phyloP scores from a whole-genome alignment of 2,113 vertebrate species.

The Pyrgilauda ruficollis region DNA sequence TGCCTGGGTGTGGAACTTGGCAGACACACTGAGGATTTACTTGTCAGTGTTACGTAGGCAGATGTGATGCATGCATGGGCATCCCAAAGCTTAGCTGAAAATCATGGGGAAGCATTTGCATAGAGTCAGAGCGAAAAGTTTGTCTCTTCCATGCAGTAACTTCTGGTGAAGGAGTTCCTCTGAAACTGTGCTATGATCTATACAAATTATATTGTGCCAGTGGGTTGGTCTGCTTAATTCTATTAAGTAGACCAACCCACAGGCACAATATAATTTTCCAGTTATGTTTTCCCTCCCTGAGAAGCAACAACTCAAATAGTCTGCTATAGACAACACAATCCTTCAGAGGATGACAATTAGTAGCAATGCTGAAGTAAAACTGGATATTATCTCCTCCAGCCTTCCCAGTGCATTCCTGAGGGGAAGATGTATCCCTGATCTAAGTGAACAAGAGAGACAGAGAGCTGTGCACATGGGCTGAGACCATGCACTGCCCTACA shows the following conservation, averaged over 20 bases:
- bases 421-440: neutral
- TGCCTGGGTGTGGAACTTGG: neutral
- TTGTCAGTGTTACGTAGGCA: neutral
- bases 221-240: too few species aligned
- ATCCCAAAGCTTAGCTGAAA: neutral
- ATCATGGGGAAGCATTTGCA: neutral
- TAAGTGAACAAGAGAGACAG: accelerated
- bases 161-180: neutral
- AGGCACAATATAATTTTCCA: neutral
- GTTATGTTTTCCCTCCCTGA: neutral
- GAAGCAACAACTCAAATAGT: neutral
- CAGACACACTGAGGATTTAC: neutral
- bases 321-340: neutral
- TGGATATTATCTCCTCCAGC: neutral
- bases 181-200: neutral
- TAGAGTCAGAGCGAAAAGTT: neutral
- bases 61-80: neutral
- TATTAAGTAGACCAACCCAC: neutral
- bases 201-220: neutral
- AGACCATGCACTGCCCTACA: neutral
- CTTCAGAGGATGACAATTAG: neutral
- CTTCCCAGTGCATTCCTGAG: neutral
- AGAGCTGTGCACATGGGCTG: neutral
- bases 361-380: neutral
- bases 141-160: neutral